Base-by-base conservation (phyloP, 2,113 vertebrate species). In the Antigone vipio region DNA sequence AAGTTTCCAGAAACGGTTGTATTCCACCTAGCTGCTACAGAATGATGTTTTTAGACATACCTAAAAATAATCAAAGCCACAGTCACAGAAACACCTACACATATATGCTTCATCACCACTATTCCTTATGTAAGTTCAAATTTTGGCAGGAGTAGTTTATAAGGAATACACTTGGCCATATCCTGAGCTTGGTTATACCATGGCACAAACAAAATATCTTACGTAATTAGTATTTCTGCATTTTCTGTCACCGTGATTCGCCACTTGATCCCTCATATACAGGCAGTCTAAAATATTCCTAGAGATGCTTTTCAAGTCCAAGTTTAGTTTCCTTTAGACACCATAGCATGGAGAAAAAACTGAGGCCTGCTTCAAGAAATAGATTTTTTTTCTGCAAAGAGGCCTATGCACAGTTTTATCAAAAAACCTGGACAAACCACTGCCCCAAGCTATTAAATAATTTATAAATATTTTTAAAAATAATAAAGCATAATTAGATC, bases 61-160 rank as follows among this genome's bases (percentile, higher is more conserved):
- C 80, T 78, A 83, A 91, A 89, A 92, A 91, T 74, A 95, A 38
- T 45, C 47, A 22, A 74, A 90, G 38, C 58, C 42, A 62, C 62
- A 83, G 82, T 60, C 82, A 90, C 60, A 78, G 60, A 47, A 89
- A 58, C 93, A 91, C 89, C 91, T 88, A 91, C 76, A 67, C 18
- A 18, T 76, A 56, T 2, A 66, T 1, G 3, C 32, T 91, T 92
- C 68, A 86, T 42, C 86, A 87, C 15, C 2, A 4, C 35, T 73
- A 12, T 24, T 45, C n/a, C 56, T 96, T 95, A 95, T 18, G 32
- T 50, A 95, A 97, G 47, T 42, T 63, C 32, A 56, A 38, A 89
- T 92, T 91, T 84, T 89, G 80, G 45, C 60, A 91, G 71, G 16
- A 93, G 29, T 11, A 66, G 24, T 59, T 92, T 59, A 32, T 18